These are phyloP conservation scores for Siderastrea radians DNA, from an alignment of 92 coral and sea anemone genomes.

Conservation along the genomic window DNA sequence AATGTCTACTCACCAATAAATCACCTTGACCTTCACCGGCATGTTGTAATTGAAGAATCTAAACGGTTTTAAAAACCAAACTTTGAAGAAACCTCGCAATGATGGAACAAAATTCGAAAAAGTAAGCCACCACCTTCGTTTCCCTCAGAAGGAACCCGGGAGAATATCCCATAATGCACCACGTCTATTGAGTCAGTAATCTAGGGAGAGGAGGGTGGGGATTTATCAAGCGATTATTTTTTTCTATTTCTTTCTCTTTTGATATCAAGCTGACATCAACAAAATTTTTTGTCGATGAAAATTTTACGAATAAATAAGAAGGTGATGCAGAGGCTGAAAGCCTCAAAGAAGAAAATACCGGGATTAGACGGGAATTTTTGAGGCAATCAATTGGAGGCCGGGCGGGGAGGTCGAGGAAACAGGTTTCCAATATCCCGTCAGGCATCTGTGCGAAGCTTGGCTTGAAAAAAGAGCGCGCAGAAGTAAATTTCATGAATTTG, in stretches of 20 bases:
- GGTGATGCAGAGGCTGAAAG: too few relatives aligned
- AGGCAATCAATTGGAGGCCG: too few relatives aligned
- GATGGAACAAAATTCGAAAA: background rate
- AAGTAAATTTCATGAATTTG: conserved; percentile 12
- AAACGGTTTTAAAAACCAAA: conserved; percentile 32
- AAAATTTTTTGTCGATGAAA: too few relatives aligned
- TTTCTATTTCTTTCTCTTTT: background rate
- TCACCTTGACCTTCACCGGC: conserved; percentile 45
- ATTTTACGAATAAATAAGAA: too few relatives aligned
- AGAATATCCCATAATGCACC: conserved; percentile 8
- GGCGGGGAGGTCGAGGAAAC: too few relatives aligned
- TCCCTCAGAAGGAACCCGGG: too few relatives aligned
- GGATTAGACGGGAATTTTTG: too few relatives aligned
- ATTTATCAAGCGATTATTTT: background rate
- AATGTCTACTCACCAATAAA: conserved; percentile 56
- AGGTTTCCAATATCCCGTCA: background rate
- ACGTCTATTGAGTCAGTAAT: background rate
- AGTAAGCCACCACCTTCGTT: background rate
- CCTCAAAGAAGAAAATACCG: too few relatives aligned
- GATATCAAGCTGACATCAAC: too few relatives aligned
- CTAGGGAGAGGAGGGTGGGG: background rate
- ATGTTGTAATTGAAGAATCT: conserved; percentile 31
- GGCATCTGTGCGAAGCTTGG: background rate
- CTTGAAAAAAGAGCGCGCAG: conserved; percentile 33
- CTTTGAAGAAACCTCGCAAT: background rate